Evolutionary conservation across 2,113 vertebrate species (phyloP).

Genomic region (Petrocephalus zakoni): DNA sequence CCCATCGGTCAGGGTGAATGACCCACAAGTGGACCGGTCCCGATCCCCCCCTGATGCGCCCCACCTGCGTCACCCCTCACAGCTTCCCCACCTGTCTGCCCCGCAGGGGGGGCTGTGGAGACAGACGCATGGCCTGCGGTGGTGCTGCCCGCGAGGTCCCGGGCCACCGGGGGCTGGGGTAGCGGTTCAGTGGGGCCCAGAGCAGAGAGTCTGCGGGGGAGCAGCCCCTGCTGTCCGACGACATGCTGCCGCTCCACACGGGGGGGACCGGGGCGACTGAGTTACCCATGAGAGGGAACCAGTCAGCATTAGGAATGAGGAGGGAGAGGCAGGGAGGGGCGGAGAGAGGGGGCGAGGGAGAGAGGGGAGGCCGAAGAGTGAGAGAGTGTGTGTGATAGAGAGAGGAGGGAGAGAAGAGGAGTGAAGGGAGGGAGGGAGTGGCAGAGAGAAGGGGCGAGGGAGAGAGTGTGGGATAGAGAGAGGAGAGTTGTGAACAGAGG

Average conservation of each 20-base stretch:
- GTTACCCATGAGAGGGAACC: not conserved
- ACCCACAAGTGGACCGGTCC: not conserved
- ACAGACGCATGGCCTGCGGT: not conserved
- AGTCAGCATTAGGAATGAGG: not conserved
- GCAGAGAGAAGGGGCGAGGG: fast-evolving
- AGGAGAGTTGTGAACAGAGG: not conserved
- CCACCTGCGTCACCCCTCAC: not conserved
- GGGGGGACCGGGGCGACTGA: not conserved
- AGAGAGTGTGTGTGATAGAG: not conserved
- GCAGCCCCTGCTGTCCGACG: slow-evolving; percentile 6
- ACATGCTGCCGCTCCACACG: slow-evolving; percentile 25
- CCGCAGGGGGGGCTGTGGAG: slow-evolving; percentile 23
- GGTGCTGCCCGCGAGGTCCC: not conserved
- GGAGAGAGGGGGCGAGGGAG: not conserved
- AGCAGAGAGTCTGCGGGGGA: slow-evolving; percentile 23
- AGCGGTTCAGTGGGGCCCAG: slow-evolving; percentile 39
- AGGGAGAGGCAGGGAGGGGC: not conserved
- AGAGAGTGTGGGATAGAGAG: not conserved
- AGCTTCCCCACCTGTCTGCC: slow-evolving; percentile 34
- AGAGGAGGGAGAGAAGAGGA: not conserved
- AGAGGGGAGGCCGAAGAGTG: not conserved
- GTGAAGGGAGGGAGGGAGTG: slow-evolving; percentile 7
- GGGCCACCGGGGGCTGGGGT: slow-evolving; percentile 17
- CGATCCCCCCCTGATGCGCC: not conserved
- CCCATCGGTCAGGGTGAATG: not conserved